Evolutionary conservation across 1,140 invertebrate genomes (phyloP), one percentile per base, ranked within the genome.

Genomic region (Marisa cornuarietis): DNA sequence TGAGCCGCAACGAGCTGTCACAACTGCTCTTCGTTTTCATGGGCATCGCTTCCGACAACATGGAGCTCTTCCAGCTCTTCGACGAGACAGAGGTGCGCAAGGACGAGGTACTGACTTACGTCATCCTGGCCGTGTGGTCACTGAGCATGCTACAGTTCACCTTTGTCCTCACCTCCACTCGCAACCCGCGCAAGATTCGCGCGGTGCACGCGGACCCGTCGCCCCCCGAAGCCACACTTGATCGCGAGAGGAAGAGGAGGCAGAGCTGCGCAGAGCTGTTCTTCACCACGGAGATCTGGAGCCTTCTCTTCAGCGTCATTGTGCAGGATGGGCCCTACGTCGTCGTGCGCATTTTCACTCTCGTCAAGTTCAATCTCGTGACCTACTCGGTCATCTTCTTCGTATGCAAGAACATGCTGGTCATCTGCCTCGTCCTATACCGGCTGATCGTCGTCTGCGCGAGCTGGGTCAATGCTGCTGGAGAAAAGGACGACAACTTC

Each of bases 21-120:
- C 96, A 98, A 85, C 91, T 98, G 51, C 90, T 98, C 1, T 92
- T 98, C 8, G 96, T 93, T 24, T 93, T 93, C 85, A 92, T 93
- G 80, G 93, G 92, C 63, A 96, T 96, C 1, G 96, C 96, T 0
- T 96, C 96, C 0, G 97, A 98, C 88, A 98, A 98, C 75, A 97
- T 98, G 77, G 96, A 98, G 90, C 96, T 98, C 88, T 97, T 97
- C 89, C 96, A 97, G 87, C 96, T 96, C 0, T 97, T 98, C 91
- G 92, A 90, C 16, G 88, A 88, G 74, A 65, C 84, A 0, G 76
- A 80, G n/a, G 85, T 90, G 16, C 71, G 83, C 24, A 63, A 74
- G 11, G 83, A 88, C 66, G 61, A 42, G 11, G 49, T 71, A 22
- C 72, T 88, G n/a, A 85, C 83, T 14, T 83, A 83, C 74, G 73